Conservation (phyloP, 2,888 invertebrate genomes). For the Nemotelus nigrinus region DNA sequence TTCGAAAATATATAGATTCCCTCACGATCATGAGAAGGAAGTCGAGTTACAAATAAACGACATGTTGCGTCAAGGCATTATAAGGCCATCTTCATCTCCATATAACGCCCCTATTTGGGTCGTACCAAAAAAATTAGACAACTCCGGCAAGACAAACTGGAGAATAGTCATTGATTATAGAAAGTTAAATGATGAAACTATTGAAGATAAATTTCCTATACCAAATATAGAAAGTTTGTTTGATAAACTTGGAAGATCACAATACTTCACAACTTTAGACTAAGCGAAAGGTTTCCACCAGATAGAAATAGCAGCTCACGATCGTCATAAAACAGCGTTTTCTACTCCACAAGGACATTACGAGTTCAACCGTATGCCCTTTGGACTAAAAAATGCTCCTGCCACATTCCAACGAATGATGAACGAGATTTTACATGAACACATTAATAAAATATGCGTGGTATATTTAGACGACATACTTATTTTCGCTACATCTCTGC, state of each 20-base stretch:
- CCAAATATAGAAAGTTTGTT: conserved; percentile 31
- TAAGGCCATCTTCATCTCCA: no score
- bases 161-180: conserved; percentile 8
- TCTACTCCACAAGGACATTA: conserved; percentile 43
- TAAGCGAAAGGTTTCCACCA: conserved; percentile 41
- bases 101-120: no score
- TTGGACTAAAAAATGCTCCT: conserved; percentile 48
- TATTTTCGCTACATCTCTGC: conserved; percentile 53
- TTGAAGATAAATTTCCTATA: neutral
- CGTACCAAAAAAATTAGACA: no score
- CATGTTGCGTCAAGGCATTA: no score
- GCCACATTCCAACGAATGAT: conserved; percentile 48
- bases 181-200: no score
- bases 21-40: no score
- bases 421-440: conserved; percentile 53
- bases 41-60: no score
- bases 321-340: conserved; percentile 55
- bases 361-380: conserved; percentile 48
- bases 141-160: conserved; percentile 1
- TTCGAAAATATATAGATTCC: no score
- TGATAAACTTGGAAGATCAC: conserved; percentile 46
- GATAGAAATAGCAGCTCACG: conserved; percentile 35
- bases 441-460: conserved; percentile 53
- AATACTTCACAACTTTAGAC: conserved; percentile 38
- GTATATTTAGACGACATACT: conserved; percentile 58